Percentiles rank a stretch among this genome's conserved stretches.
Evolutionary conservation across 1,140 invertebrate genomes (phyloP).

Genomic region (Brachystomella parvula): DNA sequence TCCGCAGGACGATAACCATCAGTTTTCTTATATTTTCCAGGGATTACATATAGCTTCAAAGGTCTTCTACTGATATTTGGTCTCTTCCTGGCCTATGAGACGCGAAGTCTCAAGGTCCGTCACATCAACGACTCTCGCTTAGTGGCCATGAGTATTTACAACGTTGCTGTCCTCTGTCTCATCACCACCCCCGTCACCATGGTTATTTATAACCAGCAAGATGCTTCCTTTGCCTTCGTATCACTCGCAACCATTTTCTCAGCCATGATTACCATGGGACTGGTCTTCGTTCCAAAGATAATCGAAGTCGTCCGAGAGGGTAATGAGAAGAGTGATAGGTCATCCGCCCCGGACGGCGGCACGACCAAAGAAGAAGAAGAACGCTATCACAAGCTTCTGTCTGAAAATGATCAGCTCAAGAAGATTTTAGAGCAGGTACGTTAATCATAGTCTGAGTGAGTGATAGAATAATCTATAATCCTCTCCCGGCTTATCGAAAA

Average conservation of each 20-base stretch:
- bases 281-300: slow-evolving; percentile 45
- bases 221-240: slow-evolving; percentile 94
- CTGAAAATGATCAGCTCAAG: slow-evolving; percentile 93
- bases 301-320: slow-evolving; percentile 42
- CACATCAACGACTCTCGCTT: slow-evolving; percentile 93
- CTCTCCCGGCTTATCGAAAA: too few species aligned
- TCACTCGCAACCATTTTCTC: slow-evolving; percentile 91
- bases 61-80: slow-evolving; percentile 93
- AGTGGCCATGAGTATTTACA: slow-evolving; percentile 98
- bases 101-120: slow-evolving; percentile 87
- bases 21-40: slow-evolving; percentile 48
- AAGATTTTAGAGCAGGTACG: slow-evolving; percentile 75
- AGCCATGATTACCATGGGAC: slow-evolving; percentile 92
- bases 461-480: too few species aligned
- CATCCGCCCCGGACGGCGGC: slow-evolving; percentile 60
- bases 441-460: too few species aligned
- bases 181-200: slow-evolving; percentile 95
- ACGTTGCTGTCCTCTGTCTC: slow-evolving; percentile 93
- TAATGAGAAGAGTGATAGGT: slow-evolving; percentile 39
- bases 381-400: slow-evolving; percentile 80
- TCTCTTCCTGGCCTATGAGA: slow-evolving; percentile 94
- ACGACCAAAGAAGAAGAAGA: slow-evolving; percentile 94
- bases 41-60: slow-evolving; percentile 92
- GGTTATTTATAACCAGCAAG: slow-evolving; percentile 92
- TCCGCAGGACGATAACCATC: slow-evolving; percentile 4